Base-by-base conservation (phyloP, 1,140 invertebrate genomes). In the Bombus waltoni region DNA sequence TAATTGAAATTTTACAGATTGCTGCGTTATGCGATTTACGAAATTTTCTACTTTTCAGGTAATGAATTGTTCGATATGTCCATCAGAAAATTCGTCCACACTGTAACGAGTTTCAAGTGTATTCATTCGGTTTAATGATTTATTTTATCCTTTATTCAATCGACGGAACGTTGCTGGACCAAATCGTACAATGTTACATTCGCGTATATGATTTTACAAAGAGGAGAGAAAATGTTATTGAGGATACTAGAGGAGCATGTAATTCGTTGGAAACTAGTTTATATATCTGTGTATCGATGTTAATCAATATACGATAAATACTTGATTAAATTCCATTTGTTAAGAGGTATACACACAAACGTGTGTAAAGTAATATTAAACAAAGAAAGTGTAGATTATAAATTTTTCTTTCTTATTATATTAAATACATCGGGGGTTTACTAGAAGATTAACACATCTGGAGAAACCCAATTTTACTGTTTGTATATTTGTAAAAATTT, bases 1-100 rank as follows among this genome's bases (percentile, higher is more conserved):
- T 15, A 72, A 72, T 72, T 59, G 25, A 62, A 78, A 65, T 65
- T 78, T 78, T 42, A 42, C 57, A 78, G 28, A 40, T 25, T 25
- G 28, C 3, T 78, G 57, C 15, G 40, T 25, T 71, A 71, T 40
- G 68, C 38, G 68, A 71, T 78, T 65, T 65, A 78, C 4, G 28
- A 42, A 65, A 78, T 28, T 32, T 80, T 35, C n/a, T 3, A 42
- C 15, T 32, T 32, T 25, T n/a, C 40, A 10, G n/a, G 6, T 79
- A 66, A 44, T 47, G 25, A 66, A 66, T 66, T 44, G 11, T 35
- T 66, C 32, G 11, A 44, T 66, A 3, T 35, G 42, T 10, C 25
- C 32, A 47, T 42, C 38, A 66, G 11, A 47, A 68, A 47, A 32
- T 68, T 75, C 32, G 4, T 40, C 15, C 57, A 40, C 15, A 62